Conservation (phyloP, 2,797 vertebrate genomes). For the Lindbergichthys nudifrons region DNA sequence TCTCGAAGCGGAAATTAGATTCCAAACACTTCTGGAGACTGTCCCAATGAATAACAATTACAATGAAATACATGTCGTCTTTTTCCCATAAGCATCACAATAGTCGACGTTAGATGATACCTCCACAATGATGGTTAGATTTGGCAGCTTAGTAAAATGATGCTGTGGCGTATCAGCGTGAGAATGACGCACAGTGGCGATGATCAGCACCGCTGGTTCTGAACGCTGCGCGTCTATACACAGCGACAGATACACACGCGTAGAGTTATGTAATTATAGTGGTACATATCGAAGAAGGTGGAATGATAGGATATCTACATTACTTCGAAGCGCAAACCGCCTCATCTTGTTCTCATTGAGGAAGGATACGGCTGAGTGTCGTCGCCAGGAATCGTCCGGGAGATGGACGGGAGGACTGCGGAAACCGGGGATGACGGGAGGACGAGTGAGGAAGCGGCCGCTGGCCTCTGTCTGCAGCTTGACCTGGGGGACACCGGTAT, state of each 20-base stretch:
- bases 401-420: conserved; percentile 85
- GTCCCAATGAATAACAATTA: no score
- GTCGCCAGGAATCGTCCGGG: conserved; percentile 39
- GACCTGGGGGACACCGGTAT: conserved; percentile 78
- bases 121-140: background rate
- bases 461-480: conserved; percentile 72
- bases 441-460: conserved; percentile 64
- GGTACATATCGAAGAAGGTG: background rate
- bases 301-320: conserved; percentile 6
- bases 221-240: background rate
- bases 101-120: background rate
- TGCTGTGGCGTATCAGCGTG: conserved; percentile 35
- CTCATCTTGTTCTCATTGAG: conserved; percentile 33
- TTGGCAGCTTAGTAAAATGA: background rate
- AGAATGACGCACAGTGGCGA: conserved; percentile 62
- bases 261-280: background rate
- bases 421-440: conserved; percentile 73
- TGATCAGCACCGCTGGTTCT: conserved; percentile 50
- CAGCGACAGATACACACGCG: background rate
- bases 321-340: background rate
- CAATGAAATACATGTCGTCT: background rate
- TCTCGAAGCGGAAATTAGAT: no score
- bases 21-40: no score
- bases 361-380: conserved; percentile 39
- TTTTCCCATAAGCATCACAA: no score